A percentile compares a stretch with the other conserved stretches of the same genome.
phyloP scores from a whole-genome alignment of 2,113 vertebrate genomes.

The Eleginops maclovinus region DNA sequence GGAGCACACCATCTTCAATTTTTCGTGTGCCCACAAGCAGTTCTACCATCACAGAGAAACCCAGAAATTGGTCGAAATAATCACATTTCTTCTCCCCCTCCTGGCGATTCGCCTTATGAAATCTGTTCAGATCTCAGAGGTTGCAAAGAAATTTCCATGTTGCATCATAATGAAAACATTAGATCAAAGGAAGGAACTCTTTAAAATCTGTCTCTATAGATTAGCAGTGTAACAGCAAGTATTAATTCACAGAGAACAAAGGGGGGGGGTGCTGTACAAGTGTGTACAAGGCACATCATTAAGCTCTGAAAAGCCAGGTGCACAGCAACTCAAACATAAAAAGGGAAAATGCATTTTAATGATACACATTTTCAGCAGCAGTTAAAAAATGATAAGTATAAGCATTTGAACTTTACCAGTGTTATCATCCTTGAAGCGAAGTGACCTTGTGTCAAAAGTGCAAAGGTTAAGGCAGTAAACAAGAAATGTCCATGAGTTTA shows the following conservation, averaged over 20 bases:
- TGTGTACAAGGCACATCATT: conserved; percentile 24
- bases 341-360: conserved; percentile 13
- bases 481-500: conserved; percentile 1
- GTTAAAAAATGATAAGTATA: conserved; percentile 14
- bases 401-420: conserved; percentile 17
- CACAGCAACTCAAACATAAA: not conserved
- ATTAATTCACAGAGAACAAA: conserved; percentile 66
- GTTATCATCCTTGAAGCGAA: conserved; percentile 18
- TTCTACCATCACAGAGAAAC: conserved; percentile 44
- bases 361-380: conserved; percentile 10
- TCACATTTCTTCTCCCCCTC: conserved; percentile 53
- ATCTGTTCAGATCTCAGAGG: conserved; percentile 71
- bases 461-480: conserved; percentile 41
- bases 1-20: conserved; percentile 14
- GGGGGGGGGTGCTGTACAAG: conserved; percentile 26
- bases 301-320: conserved; percentile 23
- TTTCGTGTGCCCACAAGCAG: conserved; percentile 36
- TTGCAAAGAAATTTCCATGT: conserved; percentile 75
- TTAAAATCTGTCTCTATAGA: conserved; percentile 62
- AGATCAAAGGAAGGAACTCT: conserved; percentile 69
- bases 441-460: conserved; percentile 26
- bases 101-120: conserved; percentile 50
- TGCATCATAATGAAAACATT: conserved; percentile 75
- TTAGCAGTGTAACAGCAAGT: conserved; percentile 43
- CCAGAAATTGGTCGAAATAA: conserved; percentile 68